phyloP scores from a whole-genome alignment of 1,140 invertebrate species.

The Zeugodacus cucurbitae region DNA sequence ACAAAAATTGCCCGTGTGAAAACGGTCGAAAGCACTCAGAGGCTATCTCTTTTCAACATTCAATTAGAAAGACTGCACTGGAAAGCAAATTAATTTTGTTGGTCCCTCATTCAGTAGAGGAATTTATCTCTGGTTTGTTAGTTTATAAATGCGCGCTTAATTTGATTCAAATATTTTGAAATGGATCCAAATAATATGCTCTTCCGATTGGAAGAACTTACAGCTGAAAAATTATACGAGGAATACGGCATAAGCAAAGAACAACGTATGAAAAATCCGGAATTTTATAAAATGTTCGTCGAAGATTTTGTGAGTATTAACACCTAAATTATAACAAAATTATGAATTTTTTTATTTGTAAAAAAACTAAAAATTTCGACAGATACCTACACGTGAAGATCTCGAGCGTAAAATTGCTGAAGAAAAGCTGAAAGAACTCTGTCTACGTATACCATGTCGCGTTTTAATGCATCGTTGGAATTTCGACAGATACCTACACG shows the following conservation, averaged over 20 bases:
- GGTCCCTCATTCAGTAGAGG: too few species aligned
- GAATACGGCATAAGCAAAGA: background rate
- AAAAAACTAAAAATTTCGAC: background rate
- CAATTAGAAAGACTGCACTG: too few species aligned
- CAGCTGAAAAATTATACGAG: background rate
- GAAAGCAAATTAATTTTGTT: too few species aligned
- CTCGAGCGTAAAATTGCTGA: background rate
- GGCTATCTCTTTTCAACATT: too few species aligned
- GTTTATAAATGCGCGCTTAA: too few species aligned
- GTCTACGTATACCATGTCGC: background rate
- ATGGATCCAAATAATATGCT: conserved; percentile 13
- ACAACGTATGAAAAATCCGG: background rate
- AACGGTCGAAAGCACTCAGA: too few species aligned
- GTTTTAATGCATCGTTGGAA: conserved; percentile 27
- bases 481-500: conserved; percentile 18
- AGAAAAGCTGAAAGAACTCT: background rate
- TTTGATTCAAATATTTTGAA: background rate
- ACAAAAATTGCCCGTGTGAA: too few species aligned
- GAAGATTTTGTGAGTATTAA: conserved; percentile 12
- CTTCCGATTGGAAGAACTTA: background rate
- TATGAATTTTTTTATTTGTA: background rate
- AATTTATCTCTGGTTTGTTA: too few species aligned
- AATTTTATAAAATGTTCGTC: background rate
- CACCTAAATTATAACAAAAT: background rate
- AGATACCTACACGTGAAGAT: conserved; percentile 13